Evolutionary conservation across 2,888 invertebrate species (phyloP), one percentile per base, ranked within the genome.

Genomic region (Callyntrura sp.): DNA sequence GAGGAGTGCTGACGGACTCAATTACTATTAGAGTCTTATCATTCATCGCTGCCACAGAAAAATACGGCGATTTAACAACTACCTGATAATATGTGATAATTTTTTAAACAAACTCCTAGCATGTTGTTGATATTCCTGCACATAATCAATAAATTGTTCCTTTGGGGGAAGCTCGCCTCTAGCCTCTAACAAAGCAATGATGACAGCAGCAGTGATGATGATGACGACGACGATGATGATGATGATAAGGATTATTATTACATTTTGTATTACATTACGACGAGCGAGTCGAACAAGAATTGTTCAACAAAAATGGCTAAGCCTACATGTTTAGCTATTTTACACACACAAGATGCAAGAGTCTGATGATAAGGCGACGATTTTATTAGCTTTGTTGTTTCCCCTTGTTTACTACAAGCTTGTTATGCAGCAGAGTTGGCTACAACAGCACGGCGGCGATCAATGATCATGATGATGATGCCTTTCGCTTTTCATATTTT

Each of bases 101-200:
- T 62, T 60, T 12, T 57, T 57, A 17, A 11, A 57, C 17, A 57
- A 17, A n/a, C 57, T 3, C 57, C 1, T 57, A 20, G 57, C 2
- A 20, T 17, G 20, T n/a, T 57, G 57, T 17, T 57, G 51, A 6
- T 57, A 12, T 57, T 5, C 17, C 17, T 17, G 20, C 5, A 17
- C 20, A 20, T 6, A 6, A 2, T 57, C n/a, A n/a, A 17, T 57
- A 17, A 17, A 57, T 11, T 57, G 20, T 20, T 57, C 62, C 11
- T 62, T 14, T 62, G 62, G 62, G 62, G 23, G 23, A 62, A 62
- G 23, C 25, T 25, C 62, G n/a, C n/a, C n/a, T n/a, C n/a, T n/a
- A n/a, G n/a, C n/a, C n/a, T n/a, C n/a, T n/a, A n/a, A n/a, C n/a
- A n/a, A n/a, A n/a, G n/a, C n/a, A n/a, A n/a, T n/a, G n/a, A 62